A percentile compares a stretch with the other conserved stretches of the same genome.
Evolutionary conservation across 64 coral and sea anemone genomes (phyloP).

Genomic region (Astreopora myriophthalma): DNA sequence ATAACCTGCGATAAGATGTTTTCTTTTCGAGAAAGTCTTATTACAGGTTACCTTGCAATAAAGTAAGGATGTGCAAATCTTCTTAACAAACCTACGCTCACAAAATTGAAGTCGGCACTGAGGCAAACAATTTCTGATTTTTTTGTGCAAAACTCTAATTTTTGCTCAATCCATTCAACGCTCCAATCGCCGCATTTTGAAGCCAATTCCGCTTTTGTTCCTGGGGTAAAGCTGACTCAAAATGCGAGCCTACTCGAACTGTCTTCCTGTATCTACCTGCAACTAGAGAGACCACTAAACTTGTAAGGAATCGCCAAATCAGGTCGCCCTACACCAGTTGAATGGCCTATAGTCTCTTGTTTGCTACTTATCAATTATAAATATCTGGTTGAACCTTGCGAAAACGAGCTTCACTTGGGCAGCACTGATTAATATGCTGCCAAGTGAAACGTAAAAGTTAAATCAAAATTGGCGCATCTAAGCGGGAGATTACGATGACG

Average conservation of each 20-base stretch:
- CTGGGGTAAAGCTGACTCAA: no score
- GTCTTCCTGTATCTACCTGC: neutral
- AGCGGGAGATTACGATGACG: neutral
- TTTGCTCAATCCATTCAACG: no score
- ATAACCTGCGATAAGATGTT: neutral
- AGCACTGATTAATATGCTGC: neutral
- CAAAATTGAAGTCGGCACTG: neutral
- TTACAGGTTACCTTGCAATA: neutral
- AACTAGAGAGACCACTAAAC: neutral
- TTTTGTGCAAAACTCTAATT: no score
- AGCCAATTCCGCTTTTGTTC: no score
- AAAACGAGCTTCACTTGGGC: neutral
- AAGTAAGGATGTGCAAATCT: neutral
- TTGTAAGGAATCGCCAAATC: neutral
- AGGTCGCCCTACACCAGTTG: neutral
- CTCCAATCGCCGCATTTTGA: no score
- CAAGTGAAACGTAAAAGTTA: slow-evolving; percentile 8
- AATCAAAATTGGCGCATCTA: neutral
- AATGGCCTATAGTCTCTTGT: neutral
- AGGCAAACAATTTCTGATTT: no score
- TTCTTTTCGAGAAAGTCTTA: neutral
- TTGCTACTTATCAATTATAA: neutral
- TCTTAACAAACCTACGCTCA: neutral
- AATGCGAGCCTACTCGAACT: neutral
- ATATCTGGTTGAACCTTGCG: slow-evolving; percentile 16